Base-by-base conservation (phyloP, 2,888 invertebrate species). In the Sicus ferrugineus region DNA sequence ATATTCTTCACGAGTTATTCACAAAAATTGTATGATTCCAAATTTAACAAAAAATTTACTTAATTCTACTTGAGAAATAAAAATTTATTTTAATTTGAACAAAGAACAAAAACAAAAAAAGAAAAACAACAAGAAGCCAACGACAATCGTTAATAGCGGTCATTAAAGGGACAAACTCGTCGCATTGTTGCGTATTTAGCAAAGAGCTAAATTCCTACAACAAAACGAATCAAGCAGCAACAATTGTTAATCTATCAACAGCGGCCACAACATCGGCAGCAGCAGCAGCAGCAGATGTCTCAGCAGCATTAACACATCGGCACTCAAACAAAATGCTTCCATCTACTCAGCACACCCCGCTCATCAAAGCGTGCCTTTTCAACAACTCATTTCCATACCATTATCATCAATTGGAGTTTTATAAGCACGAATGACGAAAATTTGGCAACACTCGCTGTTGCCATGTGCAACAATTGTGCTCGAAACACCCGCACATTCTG, bases 161-260 rank as follows among this genome's bases (percentile, higher is more conserved):
- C 67, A 67, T 59, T 59, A 30, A 67, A 67, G 67, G 67, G 67
- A 67, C 67, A 19, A 67, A 58, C 48, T 28, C 4, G 30, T 56
- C 66, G 66, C 66, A 46, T 23, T 52, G 34, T 34, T 34, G 34
- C 2, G 14, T 34, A n/a, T n/a, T n/a, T n/a, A n/a, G n/a, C n/a
- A 14, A 34, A 34, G 14, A 7, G 34, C 11, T 34, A 11, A 50
- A 21, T 21, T 9, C n/a, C 50, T 7, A 34, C 34, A 34, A 34
- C 34, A 34, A 2, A 34, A 34, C 14, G 34, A 34, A 1, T 9
- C 7, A 9, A 2, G 14, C 34, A 34, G 11, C 5, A 42, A 16
- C 42, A 42, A 42, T 34, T 34, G 34, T 1, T n/a, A 42, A 2
- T 3, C 7, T 6, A 42, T n/a, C 42, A 42, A 42, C 9, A 54